phyloP scores from a whole-genome alignment of 1,140 invertebrate species.

The Phenacoccus solenopsis region DNA sequence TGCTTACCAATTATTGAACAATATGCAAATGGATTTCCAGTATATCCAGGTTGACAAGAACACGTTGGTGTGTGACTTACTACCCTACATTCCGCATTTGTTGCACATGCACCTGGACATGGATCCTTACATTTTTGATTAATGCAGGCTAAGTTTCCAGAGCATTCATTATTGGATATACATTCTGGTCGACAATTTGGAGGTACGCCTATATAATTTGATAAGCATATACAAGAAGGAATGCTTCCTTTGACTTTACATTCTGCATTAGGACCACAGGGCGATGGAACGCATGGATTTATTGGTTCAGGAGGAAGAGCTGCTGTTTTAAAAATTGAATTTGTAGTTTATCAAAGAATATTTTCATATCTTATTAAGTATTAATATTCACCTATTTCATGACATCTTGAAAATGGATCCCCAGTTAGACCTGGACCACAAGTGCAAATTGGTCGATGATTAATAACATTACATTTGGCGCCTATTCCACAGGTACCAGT shows the following conservation, averaged over 20 bases:
- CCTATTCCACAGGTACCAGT: constrained; percentile 51
- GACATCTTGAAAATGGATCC: constrained; percentile 57
- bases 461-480: constrained; percentile 53
- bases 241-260: constrained; percentile 44
- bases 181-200: constrained; percentile 53
- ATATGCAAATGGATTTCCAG: constrained; percentile 44
- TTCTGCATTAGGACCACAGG: constrained; percentile 54
- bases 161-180: constrained; percentile 47
- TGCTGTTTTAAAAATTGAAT: constrained; percentile 25
- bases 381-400: constrained; percentile 34
- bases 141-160: constrained; percentile 46
- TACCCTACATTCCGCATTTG: constrained; percentile 49
- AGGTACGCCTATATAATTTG: constrained; percentile 44
- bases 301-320: constrained; percentile 33
- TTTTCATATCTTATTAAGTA: constrained; percentile 8
- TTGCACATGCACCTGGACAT: constrained; percentile 48
- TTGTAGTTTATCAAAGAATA: constrained; percentile 9
- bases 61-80: constrained; percentile 52
- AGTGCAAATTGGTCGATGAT: constrained; percentile 61
- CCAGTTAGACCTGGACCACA: constrained; percentile 54
- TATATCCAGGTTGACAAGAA: constrained; percentile 41
- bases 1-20: constrained; percentile 34
- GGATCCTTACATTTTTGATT: constrained; percentile 54
- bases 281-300: constrained; percentile 50
- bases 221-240: constrained; percentile 49